Conservation (phyloP, 2,113 vertebrate species). For the Atlantisia rogersi region DNA sequence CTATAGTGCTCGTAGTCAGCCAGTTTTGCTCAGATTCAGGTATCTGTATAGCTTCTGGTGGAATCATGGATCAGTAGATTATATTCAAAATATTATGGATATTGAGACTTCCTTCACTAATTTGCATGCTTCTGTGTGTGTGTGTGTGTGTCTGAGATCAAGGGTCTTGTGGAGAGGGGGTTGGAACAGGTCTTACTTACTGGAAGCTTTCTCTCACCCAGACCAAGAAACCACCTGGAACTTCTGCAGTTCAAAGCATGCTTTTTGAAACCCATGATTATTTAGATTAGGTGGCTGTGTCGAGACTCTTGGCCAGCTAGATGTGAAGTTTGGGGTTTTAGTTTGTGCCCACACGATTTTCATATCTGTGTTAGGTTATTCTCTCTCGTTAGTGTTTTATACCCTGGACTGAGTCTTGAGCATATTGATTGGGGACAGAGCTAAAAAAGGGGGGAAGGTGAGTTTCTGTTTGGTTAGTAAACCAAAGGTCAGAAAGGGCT, state of each 20-base stretch:
- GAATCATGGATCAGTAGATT: not conserved
- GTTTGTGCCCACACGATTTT: not conserved
- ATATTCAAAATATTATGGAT: not conserved
- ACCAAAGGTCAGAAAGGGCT: not conserved
- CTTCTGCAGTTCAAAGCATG: not conserved
- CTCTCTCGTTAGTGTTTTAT: not conserved
- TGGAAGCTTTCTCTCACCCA: not conserved
- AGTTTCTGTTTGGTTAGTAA: not conserved
- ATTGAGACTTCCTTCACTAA: not conserved
- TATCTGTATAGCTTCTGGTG: not conserved
- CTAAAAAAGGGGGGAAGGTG: not conserved
- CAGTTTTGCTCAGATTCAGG: not conserved
- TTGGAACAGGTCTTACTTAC: not conserved
- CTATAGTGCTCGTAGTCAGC: not conserved
- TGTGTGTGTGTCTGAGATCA: not conserved
- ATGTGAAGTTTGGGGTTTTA: not conserved
- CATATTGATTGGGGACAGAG: not conserved
- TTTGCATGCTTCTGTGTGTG: not conserved
- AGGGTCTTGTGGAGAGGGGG: fast-evolving
- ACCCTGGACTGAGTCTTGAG: not conserved
- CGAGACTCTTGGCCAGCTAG: not conserved
- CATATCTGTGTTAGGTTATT: not conserved
- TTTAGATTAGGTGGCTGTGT: not conserved
- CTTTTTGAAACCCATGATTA: not conserved
- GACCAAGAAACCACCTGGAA: not conserved